Evolutionary conservation across 2,113 vertebrate species (phyloP).

Genomic region (Arothron firmamentum): DNA sequence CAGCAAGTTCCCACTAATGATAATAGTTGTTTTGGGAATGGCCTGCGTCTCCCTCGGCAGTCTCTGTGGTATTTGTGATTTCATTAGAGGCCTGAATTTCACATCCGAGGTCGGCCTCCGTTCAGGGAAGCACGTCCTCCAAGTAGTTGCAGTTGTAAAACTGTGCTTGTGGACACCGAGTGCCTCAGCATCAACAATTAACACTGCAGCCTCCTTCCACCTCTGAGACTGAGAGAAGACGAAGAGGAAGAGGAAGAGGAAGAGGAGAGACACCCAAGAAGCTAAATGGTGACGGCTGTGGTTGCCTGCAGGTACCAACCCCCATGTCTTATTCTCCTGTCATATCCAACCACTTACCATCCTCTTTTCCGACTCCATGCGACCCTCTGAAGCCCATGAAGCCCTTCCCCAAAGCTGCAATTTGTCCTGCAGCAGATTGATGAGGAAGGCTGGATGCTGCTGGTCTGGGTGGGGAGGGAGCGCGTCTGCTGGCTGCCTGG

Average conservation of each 20-base stretch:
- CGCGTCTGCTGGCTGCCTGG: constrained; percentile 31
- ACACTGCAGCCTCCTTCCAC: constrained; percentile 65
- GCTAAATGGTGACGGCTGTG: constrained; percentile 30
- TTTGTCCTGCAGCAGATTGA: constrained; percentile 64
- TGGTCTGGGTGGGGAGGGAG: constrained; percentile 42
- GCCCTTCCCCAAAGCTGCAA: constrained; percentile 49
- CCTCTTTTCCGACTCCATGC: constrained; percentile 10
- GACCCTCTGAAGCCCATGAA: constrained; percentile 28
- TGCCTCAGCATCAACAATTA: constrained; percentile 39
- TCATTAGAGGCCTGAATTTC: constrained; percentile 67
- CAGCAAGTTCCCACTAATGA: constrained; percentile 54
- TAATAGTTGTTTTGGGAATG: constrained; percentile 59
- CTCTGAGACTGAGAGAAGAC: constrained; percentile 50
- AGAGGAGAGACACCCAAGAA: constrained; percentile 15
- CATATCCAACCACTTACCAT: constrained; percentile 5
- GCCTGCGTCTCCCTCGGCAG: constrained; percentile 51
- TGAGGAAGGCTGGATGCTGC: constrained; percentile 43
- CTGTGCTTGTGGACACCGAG: constrained; percentile 62
- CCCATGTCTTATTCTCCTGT: not conserved
- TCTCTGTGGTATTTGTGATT: constrained; percentile 64
- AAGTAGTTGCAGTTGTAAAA: constrained; percentile 65
- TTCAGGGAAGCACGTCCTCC: constrained; percentile 61
- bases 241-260: constrained; percentile 12
- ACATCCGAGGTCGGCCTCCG: constrained; percentile 64
- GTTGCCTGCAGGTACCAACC: constrained; percentile 39